Percentiles rank a stretch among this genome's conserved stretches.
Conservation (phyloP, 2,888 invertebrate species). For the Thera obeliscata region DNA sequence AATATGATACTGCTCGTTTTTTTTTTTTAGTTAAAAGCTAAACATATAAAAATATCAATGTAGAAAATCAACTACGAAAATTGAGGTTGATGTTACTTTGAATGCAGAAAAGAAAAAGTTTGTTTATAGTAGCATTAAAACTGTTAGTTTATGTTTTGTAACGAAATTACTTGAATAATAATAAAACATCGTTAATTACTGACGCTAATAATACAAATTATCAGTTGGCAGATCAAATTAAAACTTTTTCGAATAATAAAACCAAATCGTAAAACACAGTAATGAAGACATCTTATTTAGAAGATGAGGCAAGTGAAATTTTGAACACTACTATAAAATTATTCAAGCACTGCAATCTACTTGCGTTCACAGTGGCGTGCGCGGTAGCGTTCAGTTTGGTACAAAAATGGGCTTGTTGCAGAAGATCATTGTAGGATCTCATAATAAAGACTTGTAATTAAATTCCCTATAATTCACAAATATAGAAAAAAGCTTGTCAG, state of each 20-base stretch:
- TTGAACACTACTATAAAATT: background rate
- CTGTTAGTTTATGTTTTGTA: conserved; percentile 30
- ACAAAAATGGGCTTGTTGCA: too few species aligned
- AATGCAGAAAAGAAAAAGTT: conserved; percentile 13
- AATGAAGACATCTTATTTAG: conserved; percentile 17
- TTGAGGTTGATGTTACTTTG: conserved; percentile 2
- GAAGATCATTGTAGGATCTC: too few species aligned
- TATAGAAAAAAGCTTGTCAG: too few species aligned
- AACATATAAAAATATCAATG: background rate
- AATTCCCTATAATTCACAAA: too few species aligned
- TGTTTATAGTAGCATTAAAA: conserved; percentile 22
- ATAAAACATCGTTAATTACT: conserved; percentile 12
- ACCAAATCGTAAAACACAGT: conserved; percentile 17
- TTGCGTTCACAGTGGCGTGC: too few species aligned
- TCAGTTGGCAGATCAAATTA: conserved; percentile 23
- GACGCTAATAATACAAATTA: conserved; percentile 17
- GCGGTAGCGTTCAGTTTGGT: too few species aligned
- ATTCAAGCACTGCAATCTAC: too few species aligned
- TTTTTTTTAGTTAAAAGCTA: background rate
- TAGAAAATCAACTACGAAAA: conserved; percentile 8
- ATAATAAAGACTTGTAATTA: too few species aligned
- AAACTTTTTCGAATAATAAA: conserved; percentile 18
- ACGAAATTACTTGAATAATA: conserved; percentile 27
- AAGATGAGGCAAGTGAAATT: conserved; percentile 5
- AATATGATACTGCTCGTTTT: too few species aligned